A percentile compares a stretch with the other conserved stretches of the same genome.
These are phyloP conservation scores for Crocuta crocuta DNA, from an alignment of 2,113 vertebrate species.

Conservation along the genomic window DNA sequence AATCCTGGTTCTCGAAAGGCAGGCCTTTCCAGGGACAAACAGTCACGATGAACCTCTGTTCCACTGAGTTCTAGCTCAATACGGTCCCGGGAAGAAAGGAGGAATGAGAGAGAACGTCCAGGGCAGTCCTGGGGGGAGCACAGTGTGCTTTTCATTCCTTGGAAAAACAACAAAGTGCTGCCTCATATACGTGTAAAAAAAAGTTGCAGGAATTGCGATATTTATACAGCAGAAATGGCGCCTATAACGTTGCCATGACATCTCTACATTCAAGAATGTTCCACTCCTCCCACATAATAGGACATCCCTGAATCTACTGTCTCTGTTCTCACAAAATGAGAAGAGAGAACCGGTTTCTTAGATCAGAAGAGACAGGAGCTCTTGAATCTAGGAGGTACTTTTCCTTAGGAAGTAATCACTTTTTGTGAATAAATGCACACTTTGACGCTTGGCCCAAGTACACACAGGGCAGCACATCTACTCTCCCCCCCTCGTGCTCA, in stretches of 20 bases:
- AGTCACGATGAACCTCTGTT: no score
- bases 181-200: not conserved
- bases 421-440: not conserved
- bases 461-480: accelerated
- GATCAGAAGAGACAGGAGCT: not conserved
- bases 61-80: not conserved
- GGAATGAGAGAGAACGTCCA: no score
- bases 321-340: not conserved
- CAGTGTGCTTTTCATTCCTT: not conserved
- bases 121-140: not conserved
- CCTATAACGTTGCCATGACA: no score
- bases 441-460: no score
- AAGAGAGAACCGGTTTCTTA: not conserved
- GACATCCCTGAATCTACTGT: not conserved
- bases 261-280: not conserved
- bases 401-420: not conserved
- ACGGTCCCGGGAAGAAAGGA: not conserved
- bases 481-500: no score
- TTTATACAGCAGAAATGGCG: not conserved
- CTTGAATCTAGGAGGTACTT: not conserved
- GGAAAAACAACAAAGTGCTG: not conserved
- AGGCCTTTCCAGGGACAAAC: not conserved
- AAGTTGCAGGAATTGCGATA: not conserved
- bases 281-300: not conserved
- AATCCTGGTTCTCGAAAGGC: not conserved